phyloP scores from a whole-genome alignment of 2,113 vertebrate genomes.

The Xyliphius kryptos region DNA sequence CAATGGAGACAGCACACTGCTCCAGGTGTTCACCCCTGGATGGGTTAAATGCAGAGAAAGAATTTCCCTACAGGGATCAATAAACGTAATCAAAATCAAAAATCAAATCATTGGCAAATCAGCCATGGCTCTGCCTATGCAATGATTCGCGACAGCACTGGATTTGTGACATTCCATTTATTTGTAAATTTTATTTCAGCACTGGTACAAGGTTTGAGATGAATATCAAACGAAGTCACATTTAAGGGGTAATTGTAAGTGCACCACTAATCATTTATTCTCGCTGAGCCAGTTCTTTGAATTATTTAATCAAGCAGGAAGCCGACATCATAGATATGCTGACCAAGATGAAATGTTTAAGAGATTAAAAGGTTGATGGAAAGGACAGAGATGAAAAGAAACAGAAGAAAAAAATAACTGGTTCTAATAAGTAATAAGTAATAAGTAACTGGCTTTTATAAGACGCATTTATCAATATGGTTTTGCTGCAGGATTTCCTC shows the following conservation, averaged over 20 bases:
- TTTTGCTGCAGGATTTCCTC: not conserved
- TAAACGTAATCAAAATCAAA: too few relatives aligned
- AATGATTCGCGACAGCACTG: too few relatives aligned
- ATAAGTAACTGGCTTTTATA: not conserved
- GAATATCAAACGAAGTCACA: not conserved
- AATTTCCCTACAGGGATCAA: too few relatives aligned
- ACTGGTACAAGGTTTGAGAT: not conserved
- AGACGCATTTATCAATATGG: constrained; percentile 5
- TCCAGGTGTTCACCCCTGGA: too few relatives aligned
- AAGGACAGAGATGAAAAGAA: constrained; percentile 21
- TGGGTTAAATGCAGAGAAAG: too few relatives aligned
- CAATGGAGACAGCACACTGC: too few relatives aligned
- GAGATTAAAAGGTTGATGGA: not conserved
- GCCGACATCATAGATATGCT: not conserved
- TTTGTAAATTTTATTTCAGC: too few relatives aligned
- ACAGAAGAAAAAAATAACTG: too few relatives aligned
- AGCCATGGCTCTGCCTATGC: too few relatives aligned
- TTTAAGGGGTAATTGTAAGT: not conserved
- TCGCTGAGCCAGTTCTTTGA: not conserved
- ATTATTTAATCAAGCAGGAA: constrained; percentile 15
- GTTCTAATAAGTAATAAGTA: too few relatives aligned
- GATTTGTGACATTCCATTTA: too few relatives aligned
- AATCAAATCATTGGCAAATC: too few relatives aligned
- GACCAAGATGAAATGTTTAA: not conserved
- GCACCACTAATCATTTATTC: not conserved